These are phyloP conservation scores for Emydocephalus ijimae DNA, from an alignment of 2,113 vertebrate species.

Conservation along the genomic window DNA sequence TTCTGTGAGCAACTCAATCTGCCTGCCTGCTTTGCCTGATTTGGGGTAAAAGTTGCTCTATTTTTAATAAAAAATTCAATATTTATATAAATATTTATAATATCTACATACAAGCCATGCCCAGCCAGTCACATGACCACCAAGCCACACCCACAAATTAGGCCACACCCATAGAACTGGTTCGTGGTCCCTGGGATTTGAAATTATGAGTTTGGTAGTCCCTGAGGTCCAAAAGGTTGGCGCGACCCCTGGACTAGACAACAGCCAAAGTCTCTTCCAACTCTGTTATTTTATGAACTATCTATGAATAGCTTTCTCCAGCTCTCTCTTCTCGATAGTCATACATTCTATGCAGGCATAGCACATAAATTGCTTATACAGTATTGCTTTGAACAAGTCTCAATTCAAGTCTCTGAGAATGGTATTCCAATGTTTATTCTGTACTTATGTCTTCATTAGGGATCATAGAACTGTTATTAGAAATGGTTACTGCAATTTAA, in stretches of 20 bases:
- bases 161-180: too few relatives aligned
- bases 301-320: neutral
- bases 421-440: neutral
- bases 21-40: too few relatives aligned
- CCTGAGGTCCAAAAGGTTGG: too few relatives aligned
- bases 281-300: neutral
- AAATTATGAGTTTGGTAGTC: too few relatives aligned
- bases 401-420: neutral
- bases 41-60: too few relatives aligned
- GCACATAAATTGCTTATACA: neutral
- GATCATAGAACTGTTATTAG: neutral
- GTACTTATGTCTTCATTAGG: neutral
- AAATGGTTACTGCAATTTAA: neutral
- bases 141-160: too few relatives aligned
- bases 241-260: neutral
- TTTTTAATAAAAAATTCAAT: too few relatives aligned
- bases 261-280: neutral
- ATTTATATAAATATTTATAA: too few relatives aligned
- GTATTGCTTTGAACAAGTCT: neutral
- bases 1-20: too few relatives aligned
- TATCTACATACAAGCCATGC: too few relatives aligned
- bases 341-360: neutral
- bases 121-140: too few relatives aligned
- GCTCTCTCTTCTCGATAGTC: neutral
- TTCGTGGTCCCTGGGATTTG: too few relatives aligned